phyloP scores from a whole-genome alignment of 2,113 vertebrate genomes.

The Panthera tigris region DNA sequence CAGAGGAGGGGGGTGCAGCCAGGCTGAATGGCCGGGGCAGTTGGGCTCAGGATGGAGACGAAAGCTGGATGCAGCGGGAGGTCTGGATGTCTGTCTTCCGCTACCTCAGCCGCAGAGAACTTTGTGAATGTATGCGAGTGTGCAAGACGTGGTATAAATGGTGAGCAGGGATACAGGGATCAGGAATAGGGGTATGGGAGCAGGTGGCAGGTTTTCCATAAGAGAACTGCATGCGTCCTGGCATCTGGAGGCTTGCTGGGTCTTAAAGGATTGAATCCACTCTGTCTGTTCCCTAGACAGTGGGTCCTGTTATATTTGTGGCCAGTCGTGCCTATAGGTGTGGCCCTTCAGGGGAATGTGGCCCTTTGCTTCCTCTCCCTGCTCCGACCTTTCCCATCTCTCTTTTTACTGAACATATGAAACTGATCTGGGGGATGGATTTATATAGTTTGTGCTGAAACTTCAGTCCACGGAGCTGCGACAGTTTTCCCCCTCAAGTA shows the following conservation, averaged over 20 bases:
- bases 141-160: constrained; percentile 99
- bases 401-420: neutral
- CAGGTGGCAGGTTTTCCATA: constrained; percentile 39
- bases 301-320: neutral
- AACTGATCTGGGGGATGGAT: neutral
- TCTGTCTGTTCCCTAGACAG: neutral
- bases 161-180: constrained; percentile 87
- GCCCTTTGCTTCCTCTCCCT: constrained; percentile 19
- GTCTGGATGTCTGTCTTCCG: constrained; percentile 99
- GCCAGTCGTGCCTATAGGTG: neutral
- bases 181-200: constrained; percentile 60
- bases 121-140: constrained; percentile 98
- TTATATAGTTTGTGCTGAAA: neutral
- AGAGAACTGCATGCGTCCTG: neutral
- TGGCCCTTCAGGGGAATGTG: neutral
- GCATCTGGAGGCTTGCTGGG: neutral
- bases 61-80: constrained; percentile 92
- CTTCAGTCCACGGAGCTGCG: neutral
- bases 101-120: constrained; percentile 95
- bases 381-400: neutral
- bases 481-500: neutral
- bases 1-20: constrained; percentile 83
- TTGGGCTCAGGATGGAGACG: constrained; percentile 85
- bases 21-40: constrained; percentile 86
- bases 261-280: neutral